phyloP scores from a whole-genome alignment of 2,888 invertebrate species.

The Heliconius cydno region DNA sequence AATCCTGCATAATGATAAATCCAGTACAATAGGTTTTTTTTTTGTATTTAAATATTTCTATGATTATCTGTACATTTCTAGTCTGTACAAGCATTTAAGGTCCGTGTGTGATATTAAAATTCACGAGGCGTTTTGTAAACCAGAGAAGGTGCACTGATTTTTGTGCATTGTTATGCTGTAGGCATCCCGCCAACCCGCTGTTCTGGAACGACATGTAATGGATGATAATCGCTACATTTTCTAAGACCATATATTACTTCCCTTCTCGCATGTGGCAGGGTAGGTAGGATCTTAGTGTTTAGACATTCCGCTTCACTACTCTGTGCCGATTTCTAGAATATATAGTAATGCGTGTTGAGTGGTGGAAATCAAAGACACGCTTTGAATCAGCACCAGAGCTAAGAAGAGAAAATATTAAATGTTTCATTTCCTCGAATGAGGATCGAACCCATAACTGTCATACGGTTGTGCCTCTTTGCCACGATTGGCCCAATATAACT shows the following conservation, averaged over 20 bases:
- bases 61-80: conserved; percentile 20
- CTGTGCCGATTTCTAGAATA: no score
- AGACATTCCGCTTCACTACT: neutral
- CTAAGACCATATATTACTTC: conserved; percentile 22
- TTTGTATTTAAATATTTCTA: conserved; percentile 6
- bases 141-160: conserved; percentile 54
- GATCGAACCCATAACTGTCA: no score
- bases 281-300: neutral
- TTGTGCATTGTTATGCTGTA: conserved; percentile 54
- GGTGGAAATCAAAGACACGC: no score
- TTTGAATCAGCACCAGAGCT: neutral
- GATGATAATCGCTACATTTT: conserved; percentile 42
- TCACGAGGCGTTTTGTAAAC: conserved; percentile 50
- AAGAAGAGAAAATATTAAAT: neutral
- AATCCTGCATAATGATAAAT: neutral
- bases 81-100: conserved; percentile 29
- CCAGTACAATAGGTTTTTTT: neutral
- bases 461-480: no score
- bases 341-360: no score
- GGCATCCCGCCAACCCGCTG: conserved; percentile 47
- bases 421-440: neutral
- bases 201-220: conserved; percentile 43
- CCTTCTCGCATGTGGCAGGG: neutral
- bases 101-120: conserved; percentile 52
- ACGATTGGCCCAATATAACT: neutral